phyloP scores from a whole-genome alignment of 2,888 invertebrate species.

The Calameuta idolon region DNA sequence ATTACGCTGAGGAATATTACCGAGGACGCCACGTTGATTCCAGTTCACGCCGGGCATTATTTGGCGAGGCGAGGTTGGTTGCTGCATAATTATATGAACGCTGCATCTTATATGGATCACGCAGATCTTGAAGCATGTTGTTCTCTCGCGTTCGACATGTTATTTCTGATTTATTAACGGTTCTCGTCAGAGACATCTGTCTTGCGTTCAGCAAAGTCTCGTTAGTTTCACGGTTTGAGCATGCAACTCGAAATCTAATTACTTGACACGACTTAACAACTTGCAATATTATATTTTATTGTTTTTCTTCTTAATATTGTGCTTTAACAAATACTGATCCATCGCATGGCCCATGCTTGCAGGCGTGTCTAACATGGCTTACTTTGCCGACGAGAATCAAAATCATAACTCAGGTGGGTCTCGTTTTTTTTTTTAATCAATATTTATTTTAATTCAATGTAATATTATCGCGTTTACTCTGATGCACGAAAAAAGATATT shows the following conservation, averaged over 20 bases:
- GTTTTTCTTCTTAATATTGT: background rate
- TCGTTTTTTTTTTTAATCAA: constrained; percentile 4
- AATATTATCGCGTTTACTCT: background rate
- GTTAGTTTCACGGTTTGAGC: background rate
- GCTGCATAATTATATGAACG: background rate
- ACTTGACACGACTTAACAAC: background rate
- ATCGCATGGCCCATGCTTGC: constrained; percentile 69
- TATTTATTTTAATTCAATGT: constrained; percentile 20
- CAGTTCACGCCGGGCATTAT: constrained; percentile 61
- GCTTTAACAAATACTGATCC: constrained; percentile 48
- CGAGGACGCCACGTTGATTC: constrained; percentile 56
- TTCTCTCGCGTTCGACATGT: background rate
- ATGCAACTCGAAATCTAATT: background rate
- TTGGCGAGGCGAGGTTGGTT: constrained; percentile 54
- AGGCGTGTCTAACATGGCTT: constrained; percentile 83
- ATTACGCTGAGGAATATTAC: constrained; percentile 53
- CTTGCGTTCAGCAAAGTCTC: background rate
- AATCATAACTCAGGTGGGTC: constrained; percentile 70
- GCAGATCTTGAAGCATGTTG: background rate
- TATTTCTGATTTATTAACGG: background rate
- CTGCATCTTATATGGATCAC: background rate
- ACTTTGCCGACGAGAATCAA: constrained; percentile 82
- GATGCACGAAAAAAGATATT: constrained; percentile 1
- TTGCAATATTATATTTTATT: background rate
- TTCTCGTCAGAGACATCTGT: background rate